These are phyloP conservation scores for Drosophila suboccidentalis DNA, from an alignment of 2,888 invertebrate genomes.

Conservation along the genomic window DNA sequence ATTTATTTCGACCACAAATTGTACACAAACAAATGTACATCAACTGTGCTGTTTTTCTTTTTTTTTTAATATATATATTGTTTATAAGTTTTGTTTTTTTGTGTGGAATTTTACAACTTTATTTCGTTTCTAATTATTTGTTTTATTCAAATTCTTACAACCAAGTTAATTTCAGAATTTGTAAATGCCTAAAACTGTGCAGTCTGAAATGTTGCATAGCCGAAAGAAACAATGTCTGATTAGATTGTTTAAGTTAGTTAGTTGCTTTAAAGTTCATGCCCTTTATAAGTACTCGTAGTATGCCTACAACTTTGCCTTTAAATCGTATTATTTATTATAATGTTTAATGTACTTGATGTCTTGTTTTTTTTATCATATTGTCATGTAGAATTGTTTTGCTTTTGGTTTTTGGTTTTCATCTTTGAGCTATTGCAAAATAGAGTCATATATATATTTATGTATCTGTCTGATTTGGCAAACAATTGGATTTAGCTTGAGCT, in stretches of 20 bases:
- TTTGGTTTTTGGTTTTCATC: slow-evolving; percentile 2
- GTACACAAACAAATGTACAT: slow-evolving; percentile 62
- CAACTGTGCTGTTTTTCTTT: slow-evolving; percentile 59
- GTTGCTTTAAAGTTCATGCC: slow-evolving; percentile 26
- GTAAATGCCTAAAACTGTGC: slow-evolving; percentile 54
- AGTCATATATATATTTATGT: slow-evolving; percentile 28
- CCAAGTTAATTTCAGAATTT: slow-evolving; percentile 49
- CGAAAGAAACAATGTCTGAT: slow-evolving; percentile 47
- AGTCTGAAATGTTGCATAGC: slow-evolving; percentile 76
- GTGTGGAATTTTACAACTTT: slow-evolving; percentile 46
- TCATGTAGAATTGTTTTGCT: slow-evolving; percentile 63
- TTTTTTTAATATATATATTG: slow-evolving; percentile 20
- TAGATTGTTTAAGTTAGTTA: slow-evolving; percentile 20
- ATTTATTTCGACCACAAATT: slow-evolving; percentile 59
- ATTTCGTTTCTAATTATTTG: slow-evolving; percentile 10
- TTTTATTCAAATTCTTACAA: slow-evolving; percentile 53
- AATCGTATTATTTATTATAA: slow-evolving; percentile 27
- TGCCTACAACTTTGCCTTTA: slow-evolving; percentile 25
- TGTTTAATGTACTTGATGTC: slow-evolving; percentile 51
- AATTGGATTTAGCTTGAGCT: slow-evolving; percentile 42
- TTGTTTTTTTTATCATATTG: slow-evolving; percentile 69
- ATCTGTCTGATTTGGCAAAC: slow-evolving; percentile 41
- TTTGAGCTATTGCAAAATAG: slow-evolving; percentile 69
- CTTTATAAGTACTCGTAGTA: slow-evolving; percentile 24
- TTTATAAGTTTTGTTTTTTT: slow-evolving; percentile 35